Evolutionary conservation across 2,888 invertebrate genomes (phyloP).

Genomic region (Cylindroiulus punctatus): DNA sequence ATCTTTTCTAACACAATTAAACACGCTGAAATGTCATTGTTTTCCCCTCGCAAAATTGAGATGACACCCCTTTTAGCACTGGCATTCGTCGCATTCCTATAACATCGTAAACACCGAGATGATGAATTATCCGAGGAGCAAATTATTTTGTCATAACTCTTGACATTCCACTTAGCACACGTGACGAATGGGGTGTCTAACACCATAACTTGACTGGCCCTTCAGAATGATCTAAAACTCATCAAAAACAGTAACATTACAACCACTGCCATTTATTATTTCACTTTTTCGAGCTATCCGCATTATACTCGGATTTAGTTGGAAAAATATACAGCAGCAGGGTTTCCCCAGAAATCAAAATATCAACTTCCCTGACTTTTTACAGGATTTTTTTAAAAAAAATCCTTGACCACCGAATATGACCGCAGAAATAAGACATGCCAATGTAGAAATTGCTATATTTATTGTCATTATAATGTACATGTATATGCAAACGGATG

Average conservation of each 20-base stretch:
- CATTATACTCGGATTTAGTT: no score
- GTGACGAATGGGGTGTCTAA: conserved; percentile 17
- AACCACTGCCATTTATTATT: neutral
- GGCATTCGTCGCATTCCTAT: conserved; percentile 27
- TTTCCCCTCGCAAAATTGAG: conserved; percentile 26
- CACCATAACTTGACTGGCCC: neutral
- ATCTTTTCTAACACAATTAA: neutral
- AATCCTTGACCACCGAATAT: no score
- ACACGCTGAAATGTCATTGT: conserved; percentile 4
- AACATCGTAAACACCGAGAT: neutral
- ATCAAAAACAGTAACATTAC: neutral
- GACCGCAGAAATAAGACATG: no score
- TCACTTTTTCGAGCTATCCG: no score
- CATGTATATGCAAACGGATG: no score
- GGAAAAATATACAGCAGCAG: no score
- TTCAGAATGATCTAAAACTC: neutral
- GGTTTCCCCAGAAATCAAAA: no score
- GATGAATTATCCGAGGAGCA: conserved; percentile 38
- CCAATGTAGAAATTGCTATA: no score
- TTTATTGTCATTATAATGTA: no score
- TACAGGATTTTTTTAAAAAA: no score
- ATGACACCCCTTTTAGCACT: conserved; percentile 38
- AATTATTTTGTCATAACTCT: conserved; percentile 39
- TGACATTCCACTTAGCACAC: conserved; percentile 22
- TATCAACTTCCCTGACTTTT: no score